These are phyloP conservation scores for Phocoena sinus DNA, from an alignment of 2,113 vertebrate species.

Conservation along the genomic window DNA sequence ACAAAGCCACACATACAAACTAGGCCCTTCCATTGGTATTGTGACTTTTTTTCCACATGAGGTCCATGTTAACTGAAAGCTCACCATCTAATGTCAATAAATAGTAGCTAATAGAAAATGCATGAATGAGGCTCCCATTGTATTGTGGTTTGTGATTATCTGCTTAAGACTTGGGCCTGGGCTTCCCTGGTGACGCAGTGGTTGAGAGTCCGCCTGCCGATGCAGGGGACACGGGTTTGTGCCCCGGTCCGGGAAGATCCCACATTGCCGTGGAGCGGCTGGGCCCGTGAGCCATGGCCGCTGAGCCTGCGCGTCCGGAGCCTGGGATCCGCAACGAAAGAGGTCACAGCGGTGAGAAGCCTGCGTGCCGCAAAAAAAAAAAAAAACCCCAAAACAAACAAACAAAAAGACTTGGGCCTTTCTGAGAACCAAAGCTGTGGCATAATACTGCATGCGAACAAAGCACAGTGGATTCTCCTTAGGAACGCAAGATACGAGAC, in stretches of 20 bases:
- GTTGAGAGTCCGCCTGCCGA: too few relatives aligned
- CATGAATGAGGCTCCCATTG: background rate
- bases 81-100: background rate
- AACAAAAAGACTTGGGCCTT: background rate
- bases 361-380: too few relatives aligned
- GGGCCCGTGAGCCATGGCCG: too few relatives aligned
- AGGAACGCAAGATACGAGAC: background rate
- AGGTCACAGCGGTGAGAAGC: too few relatives aligned
- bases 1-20: background rate
- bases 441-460: background rate
- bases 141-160: background rate
- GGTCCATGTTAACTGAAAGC: background rate
- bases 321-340: too few relatives aligned
- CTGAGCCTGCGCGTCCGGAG: too few relatives aligned
- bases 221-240: too few relatives aligned
- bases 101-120: background rate
- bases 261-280: too few relatives aligned
- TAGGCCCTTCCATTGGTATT: background rate
- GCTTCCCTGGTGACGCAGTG: too few relatives aligned
- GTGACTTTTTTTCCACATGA: background rate
- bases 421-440: background rate
- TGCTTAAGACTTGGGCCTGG: background rate
- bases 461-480: background rate
- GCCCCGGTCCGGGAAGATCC: too few relatives aligned
- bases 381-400: background rate